phyloP scores from a whole-genome alignment of 2,888 invertebrate genomes.

The Oxytorus armatus region DNA sequence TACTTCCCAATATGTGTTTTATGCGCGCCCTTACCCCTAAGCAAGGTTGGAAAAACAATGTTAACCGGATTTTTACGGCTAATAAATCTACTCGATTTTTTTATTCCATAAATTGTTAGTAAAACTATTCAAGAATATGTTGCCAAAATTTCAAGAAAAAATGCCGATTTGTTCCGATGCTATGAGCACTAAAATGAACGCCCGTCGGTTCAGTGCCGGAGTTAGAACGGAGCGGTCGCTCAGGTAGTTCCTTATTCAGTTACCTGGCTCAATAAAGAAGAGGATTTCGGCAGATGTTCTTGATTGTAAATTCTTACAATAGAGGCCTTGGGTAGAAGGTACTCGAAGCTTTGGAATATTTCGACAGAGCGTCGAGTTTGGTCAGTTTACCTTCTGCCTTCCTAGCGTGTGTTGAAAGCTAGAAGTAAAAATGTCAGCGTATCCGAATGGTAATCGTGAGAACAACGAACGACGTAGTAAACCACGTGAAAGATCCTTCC shows the following conservation, averaged over 20 bases:
- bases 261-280: constrained; percentile 24
- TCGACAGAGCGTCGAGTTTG: constrained; percentile 55
- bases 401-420: constrained; percentile 18
- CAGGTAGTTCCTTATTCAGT: not conserved
- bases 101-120: constrained; percentile 46
- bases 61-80: constrained; percentile 24
- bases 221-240: constrained; percentile 16
- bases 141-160: constrained; percentile 45
- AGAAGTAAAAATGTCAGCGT: constrained; percentile 44
- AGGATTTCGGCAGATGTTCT: constrained; percentile 31
- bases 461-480: constrained; percentile 27
- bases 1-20: no score
- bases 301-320: no score
- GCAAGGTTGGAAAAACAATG: no score
- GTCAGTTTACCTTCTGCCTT: constrained; percentile 40
- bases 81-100: constrained; percentile 45
- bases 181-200: constrained; percentile 32
- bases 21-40: no score
- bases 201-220: constrained; percentile 11
- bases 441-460: constrained; percentile 41
- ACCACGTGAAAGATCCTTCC: constrained; percentile 27
- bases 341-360: constrained; percentile 38
- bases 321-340: constrained; percentile 39
- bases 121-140: constrained; percentile 40
- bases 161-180: constrained; percentile 41